phyloP scores from a whole-genome alignment of 92 coral and sea anemone species.

The Epizoanthus scotinus region DNA sequence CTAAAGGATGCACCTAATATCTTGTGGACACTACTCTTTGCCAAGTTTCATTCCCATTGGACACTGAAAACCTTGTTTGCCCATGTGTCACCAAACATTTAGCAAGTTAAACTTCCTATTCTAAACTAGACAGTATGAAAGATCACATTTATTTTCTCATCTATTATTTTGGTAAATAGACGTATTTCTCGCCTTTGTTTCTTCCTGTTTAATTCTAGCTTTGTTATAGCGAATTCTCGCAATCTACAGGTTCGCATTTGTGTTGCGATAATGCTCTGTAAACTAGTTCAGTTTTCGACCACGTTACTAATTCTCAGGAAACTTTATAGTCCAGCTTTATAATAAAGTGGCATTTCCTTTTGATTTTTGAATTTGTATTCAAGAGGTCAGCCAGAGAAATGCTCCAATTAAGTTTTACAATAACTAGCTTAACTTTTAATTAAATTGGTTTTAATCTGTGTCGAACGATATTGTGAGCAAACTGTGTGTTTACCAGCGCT shows the following conservation, averaged over 20 bases:
- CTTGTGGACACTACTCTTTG: constrained; percentile 26
- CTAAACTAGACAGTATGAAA: constrained; percentile 33
- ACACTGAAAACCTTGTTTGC: constrained; percentile 7
- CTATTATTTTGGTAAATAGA: constrained; percentile 21
- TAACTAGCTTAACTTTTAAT: constrained; percentile 35
- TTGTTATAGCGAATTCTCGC: not conserved
- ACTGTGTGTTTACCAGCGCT: constrained; percentile 13
- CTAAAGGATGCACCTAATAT: not conserved
- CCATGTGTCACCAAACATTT: constrained; percentile 16
- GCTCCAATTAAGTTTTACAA: constrained; percentile 17
- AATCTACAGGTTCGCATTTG: not conserved
- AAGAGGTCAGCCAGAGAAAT: not conserved
- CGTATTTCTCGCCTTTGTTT: constrained; percentile 13
- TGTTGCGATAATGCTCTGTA: not conserved
- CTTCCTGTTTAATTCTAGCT: not conserved
- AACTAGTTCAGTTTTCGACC: not conserved
- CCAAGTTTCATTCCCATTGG: constrained; percentile 18
- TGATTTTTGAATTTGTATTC: too few relatives aligned
- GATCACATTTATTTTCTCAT: constrained; percentile 27
- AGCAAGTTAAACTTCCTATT: constrained; percentile 31
- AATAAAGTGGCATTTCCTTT: not conserved
- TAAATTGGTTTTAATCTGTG: constrained; percentile 21
- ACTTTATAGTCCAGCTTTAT: not conserved
- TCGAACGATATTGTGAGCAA: constrained; percentile 18
- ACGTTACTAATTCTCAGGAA: not conserved